phyloP scores from a whole-genome alignment of 2,113 vertebrate species.

The Passer domesticus region DNA sequence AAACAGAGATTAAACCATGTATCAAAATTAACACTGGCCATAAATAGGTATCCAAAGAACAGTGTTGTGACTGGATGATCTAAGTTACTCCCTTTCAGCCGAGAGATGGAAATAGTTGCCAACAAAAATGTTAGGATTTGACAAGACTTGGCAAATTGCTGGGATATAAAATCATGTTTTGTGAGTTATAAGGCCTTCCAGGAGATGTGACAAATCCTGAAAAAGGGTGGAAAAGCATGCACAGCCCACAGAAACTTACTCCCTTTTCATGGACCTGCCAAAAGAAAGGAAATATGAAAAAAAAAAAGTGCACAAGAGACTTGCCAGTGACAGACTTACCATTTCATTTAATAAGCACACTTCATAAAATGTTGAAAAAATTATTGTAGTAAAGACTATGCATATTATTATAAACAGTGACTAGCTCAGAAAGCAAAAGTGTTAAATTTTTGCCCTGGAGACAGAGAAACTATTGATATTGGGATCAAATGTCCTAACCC shows the following conservation, averaged over 20 bases:
- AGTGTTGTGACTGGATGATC: slow-evolving; percentile 12
- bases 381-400: slow-evolving; percentile 27
- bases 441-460: neutral
- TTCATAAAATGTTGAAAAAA: slow-evolving; percentile 64
- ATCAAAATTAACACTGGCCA: slow-evolving; percentile 33
- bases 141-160: slow-evolving; percentile 69
- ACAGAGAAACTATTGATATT: slow-evolving; percentile 28
- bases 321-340: slow-evolving; percentile 56
- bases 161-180: slow-evolving; percentile 66
- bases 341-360: slow-evolving; percentile 67
- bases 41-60: slow-evolving; percentile 1
- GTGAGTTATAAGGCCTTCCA: slow-evolving; percentile 68
- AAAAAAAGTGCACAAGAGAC: slow-evolving; percentile 50
- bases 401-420: slow-evolving; percentile 53
- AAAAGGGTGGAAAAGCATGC: slow-evolving; percentile 65
- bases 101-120: slow-evolving; percentile 48
- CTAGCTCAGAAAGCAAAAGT: slow-evolving; percentile 17
- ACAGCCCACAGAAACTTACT: slow-evolving; percentile 52
- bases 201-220: slow-evolving; percentile 65
- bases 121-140: slow-evolving; percentile 70
- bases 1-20: slow-evolving; percentile 21
- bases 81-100: slow-evolving; percentile 58
- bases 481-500: slow-evolving; percentile 2
- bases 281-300: slow-evolving; percentile 65
- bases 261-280: slow-evolving; percentile 49